Evolutionary conservation across 2,113 vertebrate species (phyloP).

Genomic region (Corythornis madagascariensis): DNA sequence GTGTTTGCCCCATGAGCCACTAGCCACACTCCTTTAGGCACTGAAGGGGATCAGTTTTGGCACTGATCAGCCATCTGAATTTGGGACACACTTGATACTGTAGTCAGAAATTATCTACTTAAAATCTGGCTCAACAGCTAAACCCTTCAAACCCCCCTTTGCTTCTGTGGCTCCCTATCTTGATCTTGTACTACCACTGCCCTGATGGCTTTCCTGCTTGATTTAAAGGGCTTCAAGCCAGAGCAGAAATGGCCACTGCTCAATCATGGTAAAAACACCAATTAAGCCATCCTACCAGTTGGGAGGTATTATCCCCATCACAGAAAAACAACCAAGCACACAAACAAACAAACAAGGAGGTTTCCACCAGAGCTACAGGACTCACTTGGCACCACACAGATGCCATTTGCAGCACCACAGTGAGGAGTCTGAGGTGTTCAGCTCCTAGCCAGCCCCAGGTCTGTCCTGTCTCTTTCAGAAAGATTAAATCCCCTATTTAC

Average conservation of each 20-base stretch:
- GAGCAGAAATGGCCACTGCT: neutral
- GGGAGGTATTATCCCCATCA: neutral
- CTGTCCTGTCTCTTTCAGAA: neutral
- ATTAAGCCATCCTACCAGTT: neutral
- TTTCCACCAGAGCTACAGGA: neutral
- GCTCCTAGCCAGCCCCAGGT: neutral
- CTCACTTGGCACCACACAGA: neutral
- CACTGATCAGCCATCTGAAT: neutral
- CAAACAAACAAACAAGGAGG: neutral
- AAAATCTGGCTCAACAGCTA: slow-evolving; percentile 23
- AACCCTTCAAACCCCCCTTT: slow-evolving; percentile 6
- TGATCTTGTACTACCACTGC: neutral
- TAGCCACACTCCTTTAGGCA: neutral
- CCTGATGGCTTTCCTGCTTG: neutral
- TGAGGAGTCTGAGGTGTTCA: neutral
- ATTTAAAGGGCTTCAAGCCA: neutral
- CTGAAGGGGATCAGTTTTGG: neutral
- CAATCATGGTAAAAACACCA: neutral
- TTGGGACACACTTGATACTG: neutral
- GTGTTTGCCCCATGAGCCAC: neutral
- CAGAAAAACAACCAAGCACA: neutral
- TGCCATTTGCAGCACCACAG: neutral
- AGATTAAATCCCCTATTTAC: neutral
- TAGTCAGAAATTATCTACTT: slow-evolving; percentile 15
- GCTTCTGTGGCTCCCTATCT: neutral